A percentile compares a stretch with the other conserved stretches of the same genome.
These are phyloP conservation scores for Melanotaenia nigrans DNA, from an alignment of 2,797 vertebrate genomes.

Conservation along the genomic window DNA sequence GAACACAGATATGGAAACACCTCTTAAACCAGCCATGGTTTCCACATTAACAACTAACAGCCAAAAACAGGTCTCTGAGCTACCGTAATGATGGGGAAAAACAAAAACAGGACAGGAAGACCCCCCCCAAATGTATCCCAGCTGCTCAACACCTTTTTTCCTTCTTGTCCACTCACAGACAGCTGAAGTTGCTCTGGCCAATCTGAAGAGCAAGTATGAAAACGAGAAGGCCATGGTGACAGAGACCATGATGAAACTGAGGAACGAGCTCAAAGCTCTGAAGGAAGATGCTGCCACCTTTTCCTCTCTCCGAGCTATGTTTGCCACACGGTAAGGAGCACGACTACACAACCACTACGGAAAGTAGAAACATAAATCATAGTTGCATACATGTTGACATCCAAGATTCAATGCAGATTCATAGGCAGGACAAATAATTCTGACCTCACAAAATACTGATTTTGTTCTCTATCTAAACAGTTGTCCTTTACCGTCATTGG, in stretches of 20 bases:
- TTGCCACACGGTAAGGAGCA: conserved; percentile 89
- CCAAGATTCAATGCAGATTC: too few species aligned
- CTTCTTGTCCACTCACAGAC: conserved; percentile 79
- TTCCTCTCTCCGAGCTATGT: conserved; percentile 95
- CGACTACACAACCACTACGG: neutral
- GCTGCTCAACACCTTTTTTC: conserved; percentile 48
- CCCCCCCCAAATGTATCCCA: neutral
- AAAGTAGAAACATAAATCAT: neutral
- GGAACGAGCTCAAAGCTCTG: conserved; percentile 94
- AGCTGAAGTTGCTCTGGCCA: conserved; percentile 93
- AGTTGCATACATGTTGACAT: neutral
- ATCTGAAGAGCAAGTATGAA: conserved; percentile 97
- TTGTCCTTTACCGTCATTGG: neutral
- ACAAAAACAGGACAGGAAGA: conserved; percentile 21
- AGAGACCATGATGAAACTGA: conserved; percentile 96
- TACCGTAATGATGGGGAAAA: neutral
- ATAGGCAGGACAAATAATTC: neutral
- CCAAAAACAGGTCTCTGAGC: conserved; percentile 1
- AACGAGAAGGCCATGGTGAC: conserved; percentile 97
- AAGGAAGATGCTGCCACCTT: conserved; percentile 97
- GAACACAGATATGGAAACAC: conserved; percentile 22
- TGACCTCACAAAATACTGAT: too few species aligned
- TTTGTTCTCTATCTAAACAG: neutral
- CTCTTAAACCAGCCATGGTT: conserved; percentile 23
- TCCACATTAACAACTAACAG: conserved; percentile 18